phyloP scores from a whole-genome alignment of 2,797 vertebrate genomes.

The Tauraco hartlaubi region DNA sequence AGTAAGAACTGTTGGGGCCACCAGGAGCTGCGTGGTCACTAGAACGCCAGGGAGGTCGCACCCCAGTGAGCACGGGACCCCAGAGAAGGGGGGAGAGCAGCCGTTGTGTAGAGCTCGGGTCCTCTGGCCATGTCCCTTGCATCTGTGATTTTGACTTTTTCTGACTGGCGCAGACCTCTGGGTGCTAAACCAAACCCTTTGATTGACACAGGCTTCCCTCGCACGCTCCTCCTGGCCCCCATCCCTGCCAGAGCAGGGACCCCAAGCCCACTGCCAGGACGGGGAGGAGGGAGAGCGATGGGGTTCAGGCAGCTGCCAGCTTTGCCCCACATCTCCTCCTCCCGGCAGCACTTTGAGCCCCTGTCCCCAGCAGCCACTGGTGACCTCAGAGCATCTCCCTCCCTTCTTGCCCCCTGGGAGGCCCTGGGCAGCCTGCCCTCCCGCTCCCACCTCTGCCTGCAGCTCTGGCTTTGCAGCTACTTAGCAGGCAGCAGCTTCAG shows the following conservation, averaged over 20 bases:
- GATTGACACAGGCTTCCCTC: background rate
- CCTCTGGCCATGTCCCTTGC: accelerated
- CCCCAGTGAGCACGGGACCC: accelerated
- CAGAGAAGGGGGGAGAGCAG: background rate
- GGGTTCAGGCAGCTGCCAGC: background rate
- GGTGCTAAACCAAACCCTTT: background rate
- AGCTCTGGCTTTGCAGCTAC: background rate
- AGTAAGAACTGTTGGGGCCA: background rate
- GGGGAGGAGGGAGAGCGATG: background rate
- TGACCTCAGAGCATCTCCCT: background rate
- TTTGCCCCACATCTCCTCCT: background rate
- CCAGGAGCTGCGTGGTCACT: background rate
- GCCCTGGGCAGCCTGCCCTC: background rate
- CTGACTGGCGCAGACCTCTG: background rate
- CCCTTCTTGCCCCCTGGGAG: background rate
- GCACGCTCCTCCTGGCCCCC: accelerated
- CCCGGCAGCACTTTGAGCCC: accelerated
- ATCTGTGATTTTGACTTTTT: background rate
- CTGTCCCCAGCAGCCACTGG: background rate
- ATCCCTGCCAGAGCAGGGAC: background rate
- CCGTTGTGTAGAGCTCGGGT: background rate
- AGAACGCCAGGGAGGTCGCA: background rate
- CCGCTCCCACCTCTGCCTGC: background rate
- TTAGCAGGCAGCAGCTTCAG: background rate
- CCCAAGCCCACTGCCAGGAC: background rate